A percentile compares a stretch with the other conserved stretches of the same genome.
Evolutionary conservation across 1,140 invertebrate genomes (phyloP).

Genomic region (Cecropterus lyciades): DNA sequence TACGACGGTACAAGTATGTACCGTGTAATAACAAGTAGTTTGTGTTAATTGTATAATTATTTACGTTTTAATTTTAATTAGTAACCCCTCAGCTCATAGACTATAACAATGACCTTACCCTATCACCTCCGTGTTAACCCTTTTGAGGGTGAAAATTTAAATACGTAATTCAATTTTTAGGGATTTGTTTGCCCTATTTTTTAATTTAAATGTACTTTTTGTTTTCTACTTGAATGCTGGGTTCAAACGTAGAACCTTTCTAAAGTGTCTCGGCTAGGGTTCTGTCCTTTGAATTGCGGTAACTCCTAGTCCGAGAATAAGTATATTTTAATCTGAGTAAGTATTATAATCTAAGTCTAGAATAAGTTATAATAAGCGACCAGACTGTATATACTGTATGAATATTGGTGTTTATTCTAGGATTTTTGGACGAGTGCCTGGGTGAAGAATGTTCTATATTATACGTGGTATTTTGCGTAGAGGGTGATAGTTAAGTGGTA

Average conservation of each 20-base stretch:
- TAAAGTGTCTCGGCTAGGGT: background rate
- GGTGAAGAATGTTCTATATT: too few relatives aligned
- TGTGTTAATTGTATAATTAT: conserved; percentile 36
- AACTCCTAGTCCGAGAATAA: background rate
- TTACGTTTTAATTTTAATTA: conserved; percentile 34
- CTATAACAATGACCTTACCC: conserved; percentile 20
- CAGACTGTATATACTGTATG: too few relatives aligned
- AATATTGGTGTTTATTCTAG: too few relatives aligned
- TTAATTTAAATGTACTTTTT: conserved; percentile 8
- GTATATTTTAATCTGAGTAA: too few relatives aligned
- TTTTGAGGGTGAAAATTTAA: conserved; percentile 23
- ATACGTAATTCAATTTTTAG: conserved; percentile 26
- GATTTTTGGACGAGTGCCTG: too few relatives aligned
- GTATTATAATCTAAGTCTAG: too few relatives aligned
- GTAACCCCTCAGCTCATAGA: conserved; percentile 6
- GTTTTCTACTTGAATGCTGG: background rate
- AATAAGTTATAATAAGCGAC: too few relatives aligned
- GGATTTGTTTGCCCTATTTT: conserved; percentile 26
- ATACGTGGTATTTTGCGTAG: too few relatives aligned
- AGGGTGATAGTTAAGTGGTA: too few relatives aligned
- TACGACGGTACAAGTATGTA: background rate
- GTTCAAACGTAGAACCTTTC: background rate
- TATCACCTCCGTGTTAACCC: conserved; percentile 14
- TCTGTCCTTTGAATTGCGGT: background rate
- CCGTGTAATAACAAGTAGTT: conserved; percentile 12